Conservation (phyloP, 2,888 invertebrate genomes). For the Automeris io region DNA sequence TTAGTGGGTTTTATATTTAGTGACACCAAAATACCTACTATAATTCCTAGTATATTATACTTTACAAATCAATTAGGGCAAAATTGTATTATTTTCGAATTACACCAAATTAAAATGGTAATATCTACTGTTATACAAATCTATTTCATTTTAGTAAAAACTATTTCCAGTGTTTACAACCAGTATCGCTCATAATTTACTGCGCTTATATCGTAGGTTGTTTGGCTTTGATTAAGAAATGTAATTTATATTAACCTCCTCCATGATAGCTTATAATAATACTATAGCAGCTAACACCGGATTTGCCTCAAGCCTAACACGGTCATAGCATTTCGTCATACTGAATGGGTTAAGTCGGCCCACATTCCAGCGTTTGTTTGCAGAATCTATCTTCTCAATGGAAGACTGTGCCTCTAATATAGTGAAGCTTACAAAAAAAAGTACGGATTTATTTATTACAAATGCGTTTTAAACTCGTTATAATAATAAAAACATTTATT, state of each 20-base stretch:
- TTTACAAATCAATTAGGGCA: no score
- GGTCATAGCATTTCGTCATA: slow-evolving; percentile 47
- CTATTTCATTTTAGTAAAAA: neutral
- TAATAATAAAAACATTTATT: no score
- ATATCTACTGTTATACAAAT: no score
- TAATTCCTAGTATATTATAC: no score
- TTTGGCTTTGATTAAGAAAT: slow-evolving; percentile 7
- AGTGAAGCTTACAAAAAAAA: no score
- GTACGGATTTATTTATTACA: no score
- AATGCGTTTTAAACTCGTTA: no score
- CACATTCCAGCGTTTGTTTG: slow-evolving; percentile 36
- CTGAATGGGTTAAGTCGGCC: slow-evolving; percentile 14
- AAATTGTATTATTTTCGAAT: no score
- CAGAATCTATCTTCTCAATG: slow-evolving; percentile 6
- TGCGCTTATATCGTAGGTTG: slow-evolving; percentile 1
- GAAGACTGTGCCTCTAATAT: neutral
- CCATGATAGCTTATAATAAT: slow-evolving; percentile 1
- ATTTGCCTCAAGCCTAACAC: slow-evolving; percentile 15
- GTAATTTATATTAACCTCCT: slow-evolving; percentile 1
- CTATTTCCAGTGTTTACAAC: neutral
- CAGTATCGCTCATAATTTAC: neutral
- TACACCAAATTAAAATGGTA: no score
- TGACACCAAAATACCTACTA: no score
- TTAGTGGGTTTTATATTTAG: no score
- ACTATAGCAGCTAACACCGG: slow-evolving; percentile 8